Evolutionary conservation across 2,113 vertebrate genomes (phyloP).

Genomic region (Sakesphorus luctuosus): DNA sequence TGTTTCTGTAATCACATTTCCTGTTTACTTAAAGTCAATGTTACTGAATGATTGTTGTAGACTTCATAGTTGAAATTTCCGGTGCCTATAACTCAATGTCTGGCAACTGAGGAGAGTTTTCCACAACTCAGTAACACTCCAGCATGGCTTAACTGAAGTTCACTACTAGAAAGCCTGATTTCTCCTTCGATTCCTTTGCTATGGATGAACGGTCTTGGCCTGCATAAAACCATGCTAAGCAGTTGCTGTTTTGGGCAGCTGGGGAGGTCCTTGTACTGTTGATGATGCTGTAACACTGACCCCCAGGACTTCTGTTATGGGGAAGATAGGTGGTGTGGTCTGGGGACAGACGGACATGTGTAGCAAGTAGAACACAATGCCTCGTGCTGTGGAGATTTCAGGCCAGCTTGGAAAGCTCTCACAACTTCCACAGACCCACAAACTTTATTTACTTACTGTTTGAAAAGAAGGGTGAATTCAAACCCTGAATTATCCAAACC

Average conservation of each 20-base stretch:
- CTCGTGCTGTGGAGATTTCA: background rate
- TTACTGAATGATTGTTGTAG: background rate
- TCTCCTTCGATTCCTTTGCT: background rate
- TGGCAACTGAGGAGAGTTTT: background rate
- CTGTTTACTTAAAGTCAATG: background rate
- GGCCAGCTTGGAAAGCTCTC: background rate
- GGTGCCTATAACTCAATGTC: background rate
- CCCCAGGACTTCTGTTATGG: accelerated
- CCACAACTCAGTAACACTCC: background rate
- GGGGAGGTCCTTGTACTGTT: background rate
- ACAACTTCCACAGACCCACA: background rate
- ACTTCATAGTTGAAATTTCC: background rate
- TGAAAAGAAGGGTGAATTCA: background rate
- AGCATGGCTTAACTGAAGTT: background rate
- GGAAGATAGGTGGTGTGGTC: background rate
- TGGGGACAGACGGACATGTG: background rate
- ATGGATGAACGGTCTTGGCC: background rate
- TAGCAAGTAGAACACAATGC: background rate
- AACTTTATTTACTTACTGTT: accelerated
- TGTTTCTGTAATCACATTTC: background rate
- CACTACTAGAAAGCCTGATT: background rate
- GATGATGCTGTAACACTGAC: background rate
- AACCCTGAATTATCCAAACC: background rate
- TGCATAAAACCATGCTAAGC: background rate
- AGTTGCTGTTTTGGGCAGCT: background rate